phyloP scores from a whole-genome alignment of 2,797 vertebrate species.

The Rhinella marina region DNA sequence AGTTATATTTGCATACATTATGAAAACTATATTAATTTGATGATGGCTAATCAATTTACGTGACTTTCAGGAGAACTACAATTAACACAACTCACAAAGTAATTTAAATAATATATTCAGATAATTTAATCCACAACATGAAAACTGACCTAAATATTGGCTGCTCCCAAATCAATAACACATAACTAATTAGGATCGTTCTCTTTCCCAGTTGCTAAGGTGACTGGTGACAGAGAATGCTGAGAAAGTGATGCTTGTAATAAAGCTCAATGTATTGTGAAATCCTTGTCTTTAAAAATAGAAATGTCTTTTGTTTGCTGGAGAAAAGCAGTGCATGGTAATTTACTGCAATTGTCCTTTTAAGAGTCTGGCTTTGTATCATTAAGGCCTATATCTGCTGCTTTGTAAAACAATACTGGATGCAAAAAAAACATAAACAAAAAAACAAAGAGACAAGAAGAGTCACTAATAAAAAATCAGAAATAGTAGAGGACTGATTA shows the following conservation, averaged over 20 bases:
- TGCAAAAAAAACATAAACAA: background rate
- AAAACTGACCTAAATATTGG: slow-evolving; percentile 59
- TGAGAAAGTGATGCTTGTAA: slow-evolving; percentile 36
- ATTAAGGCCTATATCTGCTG: slow-evolving; percentile 9
- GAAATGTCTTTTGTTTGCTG: slow-evolving; percentile 41
- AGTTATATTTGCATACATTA: background rate
- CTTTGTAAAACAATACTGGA: background rate
- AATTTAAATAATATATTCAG: slow-evolving; percentile 53
- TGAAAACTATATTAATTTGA: slow-evolving; percentile 29
- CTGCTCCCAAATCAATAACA: slow-evolving; percentile 57
- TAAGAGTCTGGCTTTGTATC: background rate
- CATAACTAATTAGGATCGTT: slow-evolving; percentile 58
- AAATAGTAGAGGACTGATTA: background rate
- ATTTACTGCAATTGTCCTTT: slow-evolving; percentile 26
- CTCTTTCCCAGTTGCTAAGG: slow-evolving; percentile 55
- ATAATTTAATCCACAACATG: slow-evolving; percentile 53
- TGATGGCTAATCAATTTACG: slow-evolving; percentile 6
- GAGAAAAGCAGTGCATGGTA: slow-evolving; percentile 24
- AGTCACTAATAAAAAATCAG: background rate
- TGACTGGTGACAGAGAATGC: slow-evolving; percentile 52
- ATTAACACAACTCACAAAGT: slow-evolving; percentile 36
- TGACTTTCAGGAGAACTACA: slow-evolving; percentile 18
- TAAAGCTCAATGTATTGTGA: slow-evolving; percentile 29
- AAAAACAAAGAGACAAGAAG: background rate
- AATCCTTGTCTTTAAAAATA: slow-evolving; percentile 52